Evolutionary conservation across 2,888 invertebrate genomes (phyloP).

Genomic region (Sarcophaga carnaria): DNA sequence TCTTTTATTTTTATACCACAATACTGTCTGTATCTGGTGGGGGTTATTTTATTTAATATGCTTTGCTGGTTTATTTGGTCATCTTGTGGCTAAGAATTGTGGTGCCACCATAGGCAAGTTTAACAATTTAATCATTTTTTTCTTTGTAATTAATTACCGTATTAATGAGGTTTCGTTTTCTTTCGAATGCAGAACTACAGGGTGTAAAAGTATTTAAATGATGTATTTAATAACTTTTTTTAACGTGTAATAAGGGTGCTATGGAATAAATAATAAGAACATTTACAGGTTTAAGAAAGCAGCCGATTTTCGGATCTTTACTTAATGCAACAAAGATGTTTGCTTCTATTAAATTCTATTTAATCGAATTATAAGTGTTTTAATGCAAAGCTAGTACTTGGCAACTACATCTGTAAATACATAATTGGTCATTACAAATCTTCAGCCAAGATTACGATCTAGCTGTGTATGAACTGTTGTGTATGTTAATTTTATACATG

Average conservation of each 20-base stretch:
- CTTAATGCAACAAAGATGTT: too few species aligned
- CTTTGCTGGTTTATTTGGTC: conserved; percentile 2
- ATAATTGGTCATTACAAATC: too few species aligned
- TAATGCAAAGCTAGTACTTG: too few species aligned
- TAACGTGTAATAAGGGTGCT: neutral
- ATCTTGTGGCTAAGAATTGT: conserved; percentile 35
- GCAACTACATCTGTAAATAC: too few species aligned
- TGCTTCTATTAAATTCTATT: too few species aligned
- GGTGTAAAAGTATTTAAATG: neutral
- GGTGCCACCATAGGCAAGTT: conserved; percentile 26
- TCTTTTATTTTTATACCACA: neutral
- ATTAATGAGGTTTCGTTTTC: neutral
- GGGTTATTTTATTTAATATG: neutral
- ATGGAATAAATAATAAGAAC: too few species aligned
- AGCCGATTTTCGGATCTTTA: too few species aligned
- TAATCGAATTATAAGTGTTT: too few species aligned
- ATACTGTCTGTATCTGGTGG: neutral
- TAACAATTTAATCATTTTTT: conserved; percentile 32
- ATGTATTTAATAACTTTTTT: neutral
- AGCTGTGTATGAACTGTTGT: too few species aligned
- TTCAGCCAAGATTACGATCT: too few species aligned
- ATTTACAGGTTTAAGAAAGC: too few species aligned
- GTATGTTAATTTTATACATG: too few species aligned
- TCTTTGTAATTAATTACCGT: conserved; percentile 7
- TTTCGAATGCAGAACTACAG: neutral